Base-by-base conservation (phyloP, 1,140 invertebrate genomes). In the Hyles vespertilio region DNA sequence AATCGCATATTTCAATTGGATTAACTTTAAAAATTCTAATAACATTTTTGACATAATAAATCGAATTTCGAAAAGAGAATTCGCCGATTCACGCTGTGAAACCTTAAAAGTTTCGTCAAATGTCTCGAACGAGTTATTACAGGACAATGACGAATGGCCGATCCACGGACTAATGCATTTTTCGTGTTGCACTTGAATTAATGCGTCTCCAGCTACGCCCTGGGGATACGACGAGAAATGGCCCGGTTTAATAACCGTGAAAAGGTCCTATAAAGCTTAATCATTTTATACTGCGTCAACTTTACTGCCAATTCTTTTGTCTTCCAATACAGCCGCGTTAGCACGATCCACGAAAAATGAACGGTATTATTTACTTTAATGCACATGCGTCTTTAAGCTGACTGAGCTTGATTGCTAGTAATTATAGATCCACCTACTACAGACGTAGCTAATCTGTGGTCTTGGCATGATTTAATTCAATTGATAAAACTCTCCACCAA, bases 121-220 rank as follows among this genome's bases (percentile, higher is more conserved):
- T 40, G 56, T 36, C 65, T 53, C 66, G 51, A 71, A 72, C 66
- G 70, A 77, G 74, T 72, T 69, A 70, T 60, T 61, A 65, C 62
- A 69, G 75, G 77, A 84, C 81, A 79, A 79, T 82, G 82, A 87
- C 65, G 76, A 82, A 87, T 77, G 72, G 66, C 55, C 70, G 63
- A 63, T 54, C 49, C 45, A 58, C 58, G 50, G 63, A 58, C 77
- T 87, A 87, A 87, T 87, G 84, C 84, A 87, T 87, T 85, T 87
- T 87, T 83, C 84, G 82, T 87, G 84, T 85, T 87, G 84, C 84
- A 87, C 82, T 87, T 83, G 82, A 84, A 83, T 87, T 85, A 85
- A 87, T 85, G 76, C 77, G 72, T 70, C 74, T 33, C 59, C 40
- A 46, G 52, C 51, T 46, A 32, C 40, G 52, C 62, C 58, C 54